Base-by-base conservation (phyloP, 2,797 vertebrate species). In the Apodemus agrarius region DNA sequence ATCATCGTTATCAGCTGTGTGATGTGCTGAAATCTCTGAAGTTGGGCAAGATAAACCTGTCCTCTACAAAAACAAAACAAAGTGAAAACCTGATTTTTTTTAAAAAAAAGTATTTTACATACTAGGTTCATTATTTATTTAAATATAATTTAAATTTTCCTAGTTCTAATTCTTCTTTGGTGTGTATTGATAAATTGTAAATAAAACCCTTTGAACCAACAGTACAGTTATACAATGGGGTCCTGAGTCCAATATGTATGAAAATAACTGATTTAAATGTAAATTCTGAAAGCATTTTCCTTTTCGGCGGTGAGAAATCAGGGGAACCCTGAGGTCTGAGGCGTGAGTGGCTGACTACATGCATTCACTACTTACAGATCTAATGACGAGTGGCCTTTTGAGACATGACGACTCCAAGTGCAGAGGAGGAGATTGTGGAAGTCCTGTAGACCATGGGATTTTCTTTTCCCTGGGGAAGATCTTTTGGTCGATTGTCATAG, bases 401-500 rank as follows among this genome's bases (percentile, higher is more conserved):
- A 80, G 98, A 97, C 31, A 97, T 59, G 1, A 97, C 91, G 31
- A 98, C 89, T 89, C 95, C 43, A 74, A 97, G 94, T 54, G 31
- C 37, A 0, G 97, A 91, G 31, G 94, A 92, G 57, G 96, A 86
- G 59, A 89, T 89, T n/a, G 98, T 37, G 24, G 99, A 98, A 49
- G 98, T 49, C 65, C 92, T 98, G 29, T 22, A 97, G 75, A 98
- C 92, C 79, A 65, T 93, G 91, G 98, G 96, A 49, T 96, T 95
- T 94, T 97, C 98, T 93, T 97, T 98, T 21, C 91, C 94, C 16
- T 96, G 81, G 8, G 94, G 98, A 61, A 96, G 97, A 19, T 98
- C 98, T 67, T 94, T 81, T 0, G 97, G 96, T 96, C 98, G 98
- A 40, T 89, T 1, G n/a, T 99, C 97, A 13, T 99, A 99, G 11